These are phyloP conservation scores for Polydrusus cervinus DNA, from an alignment of 2,888 invertebrate species.

Conservation along the genomic window DNA sequence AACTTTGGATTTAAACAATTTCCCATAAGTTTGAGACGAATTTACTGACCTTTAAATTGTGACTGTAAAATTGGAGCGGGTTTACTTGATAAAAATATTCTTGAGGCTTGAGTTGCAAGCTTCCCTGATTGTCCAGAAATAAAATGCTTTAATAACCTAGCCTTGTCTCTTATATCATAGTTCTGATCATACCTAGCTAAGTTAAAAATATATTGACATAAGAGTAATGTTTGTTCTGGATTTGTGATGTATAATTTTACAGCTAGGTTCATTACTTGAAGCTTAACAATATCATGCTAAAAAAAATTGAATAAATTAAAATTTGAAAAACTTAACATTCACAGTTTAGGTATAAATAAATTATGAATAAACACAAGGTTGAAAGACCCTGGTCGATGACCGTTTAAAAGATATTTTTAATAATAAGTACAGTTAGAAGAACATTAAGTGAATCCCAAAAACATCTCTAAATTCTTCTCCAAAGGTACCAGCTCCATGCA, in stretches of 20 bases:
- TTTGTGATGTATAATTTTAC: conserved; percentile 94
- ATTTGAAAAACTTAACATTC: neutral
- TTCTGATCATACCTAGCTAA: conserved; percentile 97
- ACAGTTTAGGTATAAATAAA: neutral
- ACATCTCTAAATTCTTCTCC: too few species aligned
- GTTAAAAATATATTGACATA: conserved; percentile 95
- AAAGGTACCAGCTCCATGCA: too few species aligned
- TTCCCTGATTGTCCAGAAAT: conserved; percentile 76
- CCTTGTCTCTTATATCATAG: conserved; percentile 97
- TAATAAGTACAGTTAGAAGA: too few species aligned
- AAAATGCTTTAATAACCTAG: conserved; percentile 89
- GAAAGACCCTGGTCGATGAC: too few species aligned
- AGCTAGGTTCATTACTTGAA: conserved; percentile 95
- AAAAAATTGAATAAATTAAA: conserved; percentile 56
- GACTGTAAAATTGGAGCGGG: conserved; percentile 94
- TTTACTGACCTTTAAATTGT: conserved; percentile 80
- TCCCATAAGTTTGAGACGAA: too few species aligned
- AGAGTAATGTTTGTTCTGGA: conserved; percentile 86
- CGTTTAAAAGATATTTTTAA: too few species aligned
- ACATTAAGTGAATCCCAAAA: too few species aligned
- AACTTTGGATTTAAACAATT: too few species aligned
- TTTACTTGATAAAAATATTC: conserved; percentile 92
- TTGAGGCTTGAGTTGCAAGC: conserved; percentile 79
- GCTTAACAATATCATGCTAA: conserved; percentile 94
- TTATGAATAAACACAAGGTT: too few species aligned